Evolutionary conservation across 2,113 vertebrate species (phyloP).

Genomic region (Platysteira castanea): DNA sequence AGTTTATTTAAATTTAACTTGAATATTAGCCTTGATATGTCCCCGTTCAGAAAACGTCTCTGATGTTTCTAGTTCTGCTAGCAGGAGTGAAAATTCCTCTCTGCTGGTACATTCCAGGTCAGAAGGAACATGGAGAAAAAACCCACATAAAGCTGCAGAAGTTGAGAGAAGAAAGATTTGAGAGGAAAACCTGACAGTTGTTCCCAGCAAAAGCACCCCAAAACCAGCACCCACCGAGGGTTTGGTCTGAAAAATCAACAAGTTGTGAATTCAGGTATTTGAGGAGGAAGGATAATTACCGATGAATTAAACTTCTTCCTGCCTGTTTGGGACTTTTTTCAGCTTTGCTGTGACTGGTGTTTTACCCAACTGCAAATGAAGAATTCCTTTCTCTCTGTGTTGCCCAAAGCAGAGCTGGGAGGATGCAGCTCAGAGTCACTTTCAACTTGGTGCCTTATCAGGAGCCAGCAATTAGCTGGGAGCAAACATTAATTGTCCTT

Average conservation of each 20-base stretch:
- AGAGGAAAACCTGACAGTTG: not conserved
- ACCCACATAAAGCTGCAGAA: not conserved
- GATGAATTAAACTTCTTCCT: not conserved
- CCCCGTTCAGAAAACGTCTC: accelerated
- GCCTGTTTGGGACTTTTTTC: not conserved
- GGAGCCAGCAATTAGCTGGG: not conserved
- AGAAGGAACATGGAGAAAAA: not conserved
- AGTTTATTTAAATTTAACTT: not conserved
- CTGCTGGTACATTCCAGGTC: not conserved
- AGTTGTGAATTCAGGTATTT: not conserved
- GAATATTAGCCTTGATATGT: not conserved
- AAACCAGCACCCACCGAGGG: not conserved
- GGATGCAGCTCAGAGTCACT: not conserved
- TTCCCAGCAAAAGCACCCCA: not conserved
- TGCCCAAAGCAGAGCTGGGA: not conserved
- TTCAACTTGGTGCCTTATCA: not conserved
- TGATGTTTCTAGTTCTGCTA: not conserved
- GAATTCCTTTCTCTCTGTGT: not conserved
- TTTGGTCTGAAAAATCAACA: not conserved
- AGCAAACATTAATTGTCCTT: not conserved
- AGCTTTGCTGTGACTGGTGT: not conserved
- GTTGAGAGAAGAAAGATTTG: not conserved
- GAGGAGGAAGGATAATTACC: not conserved
- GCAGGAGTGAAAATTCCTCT: not conserved
- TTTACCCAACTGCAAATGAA: not conserved